These are phyloP conservation scores for Laterallus jamaicensis DNA, from an alignment of 2,113 vertebrate genomes.

Conservation along the genomic window DNA sequence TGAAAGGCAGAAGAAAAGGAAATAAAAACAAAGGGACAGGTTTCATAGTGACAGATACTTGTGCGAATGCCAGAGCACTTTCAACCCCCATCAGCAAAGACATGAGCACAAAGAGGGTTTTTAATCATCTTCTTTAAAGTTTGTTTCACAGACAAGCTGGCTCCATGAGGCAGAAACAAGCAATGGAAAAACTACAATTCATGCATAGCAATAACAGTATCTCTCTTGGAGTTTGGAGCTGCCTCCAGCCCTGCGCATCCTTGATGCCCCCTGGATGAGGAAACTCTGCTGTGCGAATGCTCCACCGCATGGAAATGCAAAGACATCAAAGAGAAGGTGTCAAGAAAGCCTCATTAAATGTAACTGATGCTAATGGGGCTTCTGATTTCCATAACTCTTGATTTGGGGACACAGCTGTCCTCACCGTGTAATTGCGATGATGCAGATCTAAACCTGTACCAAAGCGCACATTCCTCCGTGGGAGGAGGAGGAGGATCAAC, in stretches of 20 bases:
- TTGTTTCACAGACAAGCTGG: background rate
- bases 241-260: background rate
- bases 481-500: background rate
- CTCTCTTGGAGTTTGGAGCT: background rate
- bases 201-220: background rate
- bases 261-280: background rate
- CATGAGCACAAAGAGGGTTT: background rate
- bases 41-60: background rate
- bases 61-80: background rate
- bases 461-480: background rate
- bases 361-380: background rate
- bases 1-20: slow-evolving; percentile 28
- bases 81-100: background rate
- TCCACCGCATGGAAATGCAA: background rate
- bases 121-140: background rate
- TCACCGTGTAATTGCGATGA: background rate
- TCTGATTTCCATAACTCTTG: background rate
- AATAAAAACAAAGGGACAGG: background rate
- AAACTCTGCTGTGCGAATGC: background rate
- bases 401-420: background rate
- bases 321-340: background rate
- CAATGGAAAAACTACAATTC: background rate
- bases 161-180: background rate
- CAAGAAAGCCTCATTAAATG: background rate
- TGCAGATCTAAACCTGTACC: background rate